A percentile compares a stretch with the other conserved stretches of the same genome.
Conservation (phyloP, 1,140 invertebrate genomes). For the Heliconius hermathena region DNA sequence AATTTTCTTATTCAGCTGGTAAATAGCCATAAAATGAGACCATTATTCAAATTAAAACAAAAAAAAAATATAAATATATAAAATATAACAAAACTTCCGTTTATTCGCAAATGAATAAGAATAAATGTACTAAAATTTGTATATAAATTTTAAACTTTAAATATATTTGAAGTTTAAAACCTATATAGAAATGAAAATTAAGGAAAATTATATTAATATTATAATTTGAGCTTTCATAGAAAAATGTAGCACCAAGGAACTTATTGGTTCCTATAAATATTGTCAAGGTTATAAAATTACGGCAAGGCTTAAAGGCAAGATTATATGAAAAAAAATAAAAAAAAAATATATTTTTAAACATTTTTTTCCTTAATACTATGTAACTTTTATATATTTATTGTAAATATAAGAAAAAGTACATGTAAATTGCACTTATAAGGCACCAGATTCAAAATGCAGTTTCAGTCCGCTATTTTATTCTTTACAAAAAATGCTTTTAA, state of each 20-base stretch:
- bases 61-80: neutral
- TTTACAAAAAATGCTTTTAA: neutral
- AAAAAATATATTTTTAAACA: neutral
- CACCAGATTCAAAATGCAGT: slow-evolving; percentile 37
- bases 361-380: slow-evolving; percentile 20
- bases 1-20: neutral
- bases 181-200: neutral
- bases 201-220: neutral
- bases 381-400: slow-evolving; percentile 43
- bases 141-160: no score
- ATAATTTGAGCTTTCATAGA: neutral
- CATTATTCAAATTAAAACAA: neutral
- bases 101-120: neutral
- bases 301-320: neutral
- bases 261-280: neutral
- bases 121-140: no score
- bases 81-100: neutral
- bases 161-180: no score
- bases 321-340: neutral
- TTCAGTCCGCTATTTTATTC: neutral
- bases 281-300: neutral
- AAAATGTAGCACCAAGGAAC: slow-evolving; percentile 6
- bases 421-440: slow-evolving; percentile 35
- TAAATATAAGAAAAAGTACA: slow-evolving; percentile 44
- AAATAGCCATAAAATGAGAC: neutral